Evolutionary conservation across 2,113 vertebrate species (phyloP).

Genomic region (Sakesphorus luctuosus): DNA sequence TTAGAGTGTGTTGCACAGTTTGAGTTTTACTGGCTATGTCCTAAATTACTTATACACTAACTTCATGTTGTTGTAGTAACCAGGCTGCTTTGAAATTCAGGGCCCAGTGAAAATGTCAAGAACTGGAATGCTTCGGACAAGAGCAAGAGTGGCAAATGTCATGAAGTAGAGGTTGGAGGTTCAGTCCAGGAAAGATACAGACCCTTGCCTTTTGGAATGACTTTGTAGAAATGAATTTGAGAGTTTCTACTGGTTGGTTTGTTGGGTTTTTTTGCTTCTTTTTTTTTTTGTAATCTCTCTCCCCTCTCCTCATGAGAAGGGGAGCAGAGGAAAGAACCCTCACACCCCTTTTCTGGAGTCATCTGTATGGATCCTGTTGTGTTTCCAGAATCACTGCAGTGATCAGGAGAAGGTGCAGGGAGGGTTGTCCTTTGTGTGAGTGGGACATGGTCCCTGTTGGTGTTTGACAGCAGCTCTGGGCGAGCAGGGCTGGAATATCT

Average conservation of each 20-base stretch:
- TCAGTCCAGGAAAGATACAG: neutral
- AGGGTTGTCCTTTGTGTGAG: neutral
- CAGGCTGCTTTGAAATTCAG: neutral
- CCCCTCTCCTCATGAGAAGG: neutral
- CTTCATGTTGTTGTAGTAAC: neutral
- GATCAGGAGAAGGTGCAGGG: neutral
- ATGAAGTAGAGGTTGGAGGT: neutral
- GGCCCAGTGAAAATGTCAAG: neutral
- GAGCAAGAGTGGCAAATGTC: neutral
- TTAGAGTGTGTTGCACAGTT: neutral
- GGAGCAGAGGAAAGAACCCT: neutral
- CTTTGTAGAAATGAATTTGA: neutral
- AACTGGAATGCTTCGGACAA: neutral
- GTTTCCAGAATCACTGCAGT: neutral
- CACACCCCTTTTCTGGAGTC: neutral
- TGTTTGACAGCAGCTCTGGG: neutral
- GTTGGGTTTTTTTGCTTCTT: too few species aligned
- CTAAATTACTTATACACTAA: neutral
- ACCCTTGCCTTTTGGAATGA: neutral
- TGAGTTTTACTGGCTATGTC: neutral
- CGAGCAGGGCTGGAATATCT: neutral
- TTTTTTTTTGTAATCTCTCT: too few species aligned
- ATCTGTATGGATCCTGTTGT: neutral
- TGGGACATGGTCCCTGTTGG: accelerated
- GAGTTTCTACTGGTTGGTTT: neutral